Evolutionary conservation across 1,140 invertebrate genomes (phyloP), one percentile per base, ranked within the genome.

Genomic region (Drosophila miranda): DNA sequence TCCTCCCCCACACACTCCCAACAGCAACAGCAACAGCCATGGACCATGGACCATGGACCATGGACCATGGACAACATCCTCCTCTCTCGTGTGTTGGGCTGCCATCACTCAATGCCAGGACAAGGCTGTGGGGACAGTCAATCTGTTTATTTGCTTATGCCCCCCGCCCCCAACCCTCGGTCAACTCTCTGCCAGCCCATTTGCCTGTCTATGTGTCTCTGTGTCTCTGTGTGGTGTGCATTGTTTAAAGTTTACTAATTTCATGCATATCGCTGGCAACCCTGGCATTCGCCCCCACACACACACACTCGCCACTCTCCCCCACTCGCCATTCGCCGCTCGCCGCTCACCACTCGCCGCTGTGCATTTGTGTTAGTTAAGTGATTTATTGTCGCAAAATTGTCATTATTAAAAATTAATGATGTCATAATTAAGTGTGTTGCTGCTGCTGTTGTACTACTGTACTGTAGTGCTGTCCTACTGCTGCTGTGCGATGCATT

Each of bases 391-490:
- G 81, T 88, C 70, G 71, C 73, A 83, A 80, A 88, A 83, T 88
- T 88, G 79, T 83, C 82, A 88, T 83, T 83, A 89, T 86, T 82
- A 83, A 79, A 81, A 88, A 83, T 80, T 88, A 83, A 89, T 89
- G 79, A 88, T 83, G 79, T 80, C 82, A 86, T 86, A 88, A 88
- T 86, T 88, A 88, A 86, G 82, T 86, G 78, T 45, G 38, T 19
- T 69, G 61, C 55, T 38, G 48, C 21, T 13, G 43, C 30, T 34
- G 34, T 8, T 60, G 60, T 26, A 26, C 23, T 26, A 26, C 23
- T 26, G 23, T 26, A 26, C 46, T 60, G 55, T 14, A 19, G 70
- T 23, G 23, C 23, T 23, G 23, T 5, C 23, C 16, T 66, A 60
- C 6, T 57, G 43, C 54, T 58, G 59, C 55, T 64, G 50, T 41